Conservation (phyloP, 2,113 vertebrate species). For the Gymnogyps californianus region DNA sequence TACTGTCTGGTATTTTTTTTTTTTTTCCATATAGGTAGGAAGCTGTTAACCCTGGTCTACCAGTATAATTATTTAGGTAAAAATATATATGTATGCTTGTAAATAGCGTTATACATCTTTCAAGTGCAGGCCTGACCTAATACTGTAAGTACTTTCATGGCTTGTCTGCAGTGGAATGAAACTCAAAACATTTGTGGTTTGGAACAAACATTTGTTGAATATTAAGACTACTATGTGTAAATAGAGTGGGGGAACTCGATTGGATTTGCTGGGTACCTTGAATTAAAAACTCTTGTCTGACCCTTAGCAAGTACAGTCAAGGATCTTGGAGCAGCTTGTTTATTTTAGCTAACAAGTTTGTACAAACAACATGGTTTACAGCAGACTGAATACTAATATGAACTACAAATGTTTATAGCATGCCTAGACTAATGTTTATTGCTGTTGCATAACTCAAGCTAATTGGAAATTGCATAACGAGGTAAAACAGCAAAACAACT, state of each 20-base stretch:
- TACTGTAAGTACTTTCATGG: neutral
- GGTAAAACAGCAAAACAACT: neutral
- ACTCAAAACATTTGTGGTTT: conserved; percentile 26
- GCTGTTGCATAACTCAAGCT: neutral
- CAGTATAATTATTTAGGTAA: neutral
- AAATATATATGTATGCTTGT: neutral
- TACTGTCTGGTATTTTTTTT: neutral
- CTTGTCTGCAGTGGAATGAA: neutral
- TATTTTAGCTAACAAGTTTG: conserved; percentile 9
- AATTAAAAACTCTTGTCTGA: neutral
- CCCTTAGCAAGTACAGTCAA: neutral
- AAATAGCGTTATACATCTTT: neutral
- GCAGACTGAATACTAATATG: neutral
- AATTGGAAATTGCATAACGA: neutral
- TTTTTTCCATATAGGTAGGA: neutral
- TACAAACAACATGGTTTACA: neutral
- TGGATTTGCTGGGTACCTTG: neutral
- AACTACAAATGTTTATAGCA: neutral
- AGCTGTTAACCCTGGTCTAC: neutral
- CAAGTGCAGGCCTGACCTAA: conserved; percentile 8
- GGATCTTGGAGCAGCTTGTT: neutral
- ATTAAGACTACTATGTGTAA: neutral
- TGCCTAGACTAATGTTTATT: neutral
- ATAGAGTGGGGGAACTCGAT: neutral
- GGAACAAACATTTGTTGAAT: neutral